Evolutionary conservation across 2,888 invertebrate species (phyloP).

Genomic region (Ommatoiulus sabulosus): DNA sequence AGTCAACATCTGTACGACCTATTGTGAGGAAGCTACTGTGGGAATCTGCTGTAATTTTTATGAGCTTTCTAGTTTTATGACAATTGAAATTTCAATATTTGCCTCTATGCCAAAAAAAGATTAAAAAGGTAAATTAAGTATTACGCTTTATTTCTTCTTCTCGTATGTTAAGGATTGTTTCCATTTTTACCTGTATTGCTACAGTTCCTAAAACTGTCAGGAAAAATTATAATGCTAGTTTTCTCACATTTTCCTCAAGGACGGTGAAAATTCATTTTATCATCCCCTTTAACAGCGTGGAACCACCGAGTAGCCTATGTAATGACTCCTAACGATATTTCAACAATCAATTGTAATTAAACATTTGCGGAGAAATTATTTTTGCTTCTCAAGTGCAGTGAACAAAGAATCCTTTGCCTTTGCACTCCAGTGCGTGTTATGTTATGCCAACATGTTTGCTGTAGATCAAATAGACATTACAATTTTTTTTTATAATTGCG

Average conservation of each 20-base stretch:
- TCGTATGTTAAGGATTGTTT: too few species aligned
- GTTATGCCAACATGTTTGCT: conserved; percentile 16
- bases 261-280: background rate
- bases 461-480: conserved; percentile 20
- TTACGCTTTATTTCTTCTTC: too few species aligned
- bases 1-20: background rate
- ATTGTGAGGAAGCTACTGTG: background rate
- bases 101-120: too few species aligned
- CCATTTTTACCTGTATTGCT: too few species aligned
- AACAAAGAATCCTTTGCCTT: conserved; percentile 5
- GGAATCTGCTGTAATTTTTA: background rate
- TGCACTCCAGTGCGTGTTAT: background rate
- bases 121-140: too few species aligned
- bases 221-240: background rate
- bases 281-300: background rate
- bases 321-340: background rate
- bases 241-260: background rate
- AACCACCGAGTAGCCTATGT: background rate
- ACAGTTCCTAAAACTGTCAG: background rate
- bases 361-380: conserved; percentile 33
- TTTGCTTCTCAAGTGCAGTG: conserved; percentile 31
- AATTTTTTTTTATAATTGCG: conserved; percentile 28
- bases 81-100: too few species aligned
- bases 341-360: conserved; percentile 33
- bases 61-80: too few species aligned